Base-by-base conservation (phyloP, 1,140 invertebrate genomes). In the Lepidurus arcticus region DNA sequence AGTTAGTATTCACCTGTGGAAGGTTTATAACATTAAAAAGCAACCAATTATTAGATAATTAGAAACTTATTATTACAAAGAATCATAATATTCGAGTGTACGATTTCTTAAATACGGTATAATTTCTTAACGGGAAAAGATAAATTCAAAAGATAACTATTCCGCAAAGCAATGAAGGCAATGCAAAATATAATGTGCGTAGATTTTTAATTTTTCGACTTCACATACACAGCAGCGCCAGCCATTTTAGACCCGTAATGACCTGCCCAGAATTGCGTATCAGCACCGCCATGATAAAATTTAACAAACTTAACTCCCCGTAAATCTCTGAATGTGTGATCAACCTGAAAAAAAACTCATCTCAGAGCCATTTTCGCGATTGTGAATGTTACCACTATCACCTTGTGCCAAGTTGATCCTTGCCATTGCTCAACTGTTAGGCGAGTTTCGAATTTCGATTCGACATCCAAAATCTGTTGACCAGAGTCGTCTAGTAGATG, bases 231-330 rank as follows among this genome's bases (percentile, higher is more conserved):
- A 80, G 85, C 86, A 7, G 88, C 88, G 43, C 88, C 87, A 78
- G 89, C 86, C 87, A 92, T 90, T 87, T 92, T 92, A 73, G 86
- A 86, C 2, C 91, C 90, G 85, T 90, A 91, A 84, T 90, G 87
- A 42, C 90, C 90, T 78, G 86, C 86, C 90, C 90, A 91, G 85
- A 87, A 90, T 80, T 87, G 86, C 16, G 76, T 85, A 83, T 91
- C 90, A 74, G 82, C 82, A 44, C 90, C 91, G 74, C 79, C 47
- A 82, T 88, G 87, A 45, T 45, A 45, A 80, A 87, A 89, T 24
- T 78, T 78, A 21, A 86, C 81, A 78, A 78, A 85, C 13, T 83
- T 76, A 13, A 84, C 79, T 78, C 82, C 82, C 42, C 76, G 73
- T 80, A 84, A 85, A 42, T 82, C 78, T 34, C 77, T 73, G 80